Conservation (phyloP, 2,797 vertebrate species). For the Picus viridis region DNA sequence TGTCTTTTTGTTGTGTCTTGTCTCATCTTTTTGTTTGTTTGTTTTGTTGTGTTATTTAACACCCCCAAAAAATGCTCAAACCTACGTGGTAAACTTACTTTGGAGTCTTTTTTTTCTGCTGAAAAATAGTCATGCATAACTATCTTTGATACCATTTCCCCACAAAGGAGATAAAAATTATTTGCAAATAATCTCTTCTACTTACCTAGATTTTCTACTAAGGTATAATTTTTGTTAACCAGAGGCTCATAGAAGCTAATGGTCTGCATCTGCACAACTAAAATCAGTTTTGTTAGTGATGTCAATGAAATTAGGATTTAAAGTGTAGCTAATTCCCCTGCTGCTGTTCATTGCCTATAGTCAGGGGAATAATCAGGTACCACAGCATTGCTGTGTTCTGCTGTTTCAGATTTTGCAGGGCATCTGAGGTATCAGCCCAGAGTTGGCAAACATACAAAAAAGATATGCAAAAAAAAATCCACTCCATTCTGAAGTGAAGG, state of each 20-base stretch:
- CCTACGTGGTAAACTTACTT: background rate
- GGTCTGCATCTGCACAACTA: constrained; percentile 2
- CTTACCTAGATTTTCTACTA: background rate
- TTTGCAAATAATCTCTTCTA: background rate
- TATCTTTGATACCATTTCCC: background rate
- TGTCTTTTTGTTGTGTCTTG: background rate
- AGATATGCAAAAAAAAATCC: background rate
- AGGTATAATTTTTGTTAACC: constrained; percentile 31
- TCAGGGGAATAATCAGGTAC: background rate
- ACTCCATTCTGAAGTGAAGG: background rate
- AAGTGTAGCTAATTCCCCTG: constrained; percentile 14
- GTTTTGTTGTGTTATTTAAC: background rate
- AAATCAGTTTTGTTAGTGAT: background rate
- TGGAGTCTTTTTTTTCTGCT: background rate
- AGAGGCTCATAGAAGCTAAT: background rate
- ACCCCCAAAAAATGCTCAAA: background rate
- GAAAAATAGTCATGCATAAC: constrained; percentile 5
- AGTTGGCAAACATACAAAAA: background rate
- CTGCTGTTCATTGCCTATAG: background rate
- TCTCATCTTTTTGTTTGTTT: background rate
- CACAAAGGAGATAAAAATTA: background rate
- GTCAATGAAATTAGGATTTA: constrained; percentile 21
- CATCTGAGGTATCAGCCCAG: background rate
- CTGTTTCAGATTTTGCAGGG: background rate
- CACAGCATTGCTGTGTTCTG: background rate